phyloP scores from a whole-genome alignment of 2,888 invertebrate genomes.

The Silvanus unidentatus region DNA sequence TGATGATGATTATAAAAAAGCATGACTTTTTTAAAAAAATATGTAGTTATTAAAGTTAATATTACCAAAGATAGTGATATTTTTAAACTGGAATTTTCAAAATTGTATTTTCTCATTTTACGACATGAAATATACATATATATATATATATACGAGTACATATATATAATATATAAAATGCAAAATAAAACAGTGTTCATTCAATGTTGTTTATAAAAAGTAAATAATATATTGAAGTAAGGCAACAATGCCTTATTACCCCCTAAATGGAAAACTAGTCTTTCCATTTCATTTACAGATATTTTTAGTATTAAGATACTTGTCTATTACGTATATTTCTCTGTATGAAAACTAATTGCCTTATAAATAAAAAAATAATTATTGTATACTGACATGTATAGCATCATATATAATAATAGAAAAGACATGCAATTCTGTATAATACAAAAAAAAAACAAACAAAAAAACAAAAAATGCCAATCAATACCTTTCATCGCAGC shows the following conservation, averaged over 20 bases:
- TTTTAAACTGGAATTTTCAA: conserved; percentile 11
- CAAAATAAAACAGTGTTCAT: conserved; percentile 28
- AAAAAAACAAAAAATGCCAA: conserved; percentile 24
- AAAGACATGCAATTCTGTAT: conserved; percentile 11
- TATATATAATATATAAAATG: too few relatives aligned
- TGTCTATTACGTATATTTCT: conserved; percentile 27
- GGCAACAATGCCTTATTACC: conserved; percentile 8
- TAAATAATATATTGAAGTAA: conserved; percentile 16
- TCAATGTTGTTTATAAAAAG: conserved; percentile 19
- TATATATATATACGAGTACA: too few relatives aligned
- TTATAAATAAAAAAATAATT: conserved; percentile 32
- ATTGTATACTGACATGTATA: conserved; percentile 22
- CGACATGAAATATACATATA: conserved; percentile 6
- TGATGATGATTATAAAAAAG: conserved; percentile 10
- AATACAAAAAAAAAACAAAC: conserved; percentile 20
- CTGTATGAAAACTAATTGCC: conserved; percentile 32
- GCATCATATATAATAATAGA: conserved; percentile 15
- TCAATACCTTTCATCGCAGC: conserved; percentile 31
- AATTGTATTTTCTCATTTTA: conserved; percentile 1
- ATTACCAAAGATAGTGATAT: conserved; percentile 46
- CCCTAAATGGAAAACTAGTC: conserved; percentile 27
- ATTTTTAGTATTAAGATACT: conserved; percentile 24
- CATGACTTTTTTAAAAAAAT: conserved; percentile 30
- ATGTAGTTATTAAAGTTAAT: conserved; percentile 33
- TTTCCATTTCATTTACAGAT: conserved; percentile 26